Conservation (phyloP, 2,113 vertebrate genomes). For the Poeciliopsis retropinna region DNA sequence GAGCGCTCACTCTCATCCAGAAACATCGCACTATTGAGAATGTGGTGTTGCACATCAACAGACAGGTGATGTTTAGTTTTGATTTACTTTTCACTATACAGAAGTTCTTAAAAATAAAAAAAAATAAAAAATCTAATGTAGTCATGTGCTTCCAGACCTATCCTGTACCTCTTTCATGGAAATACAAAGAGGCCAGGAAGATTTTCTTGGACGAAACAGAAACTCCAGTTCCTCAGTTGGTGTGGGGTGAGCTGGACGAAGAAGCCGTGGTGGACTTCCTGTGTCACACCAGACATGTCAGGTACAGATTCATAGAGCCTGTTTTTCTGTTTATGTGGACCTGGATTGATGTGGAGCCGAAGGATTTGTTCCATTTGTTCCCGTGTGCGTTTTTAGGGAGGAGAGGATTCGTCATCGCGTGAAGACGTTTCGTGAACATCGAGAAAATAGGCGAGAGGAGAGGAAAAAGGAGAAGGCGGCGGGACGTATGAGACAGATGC, state of each 20-base stretch:
- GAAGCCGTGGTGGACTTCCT: conserved; percentile 80
- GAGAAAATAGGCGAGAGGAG: conserved; percentile 50
- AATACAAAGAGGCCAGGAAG: conserved; percentile 75
- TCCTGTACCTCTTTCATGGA: conserved; percentile 75
- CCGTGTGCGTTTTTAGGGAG: conserved; percentile 57
- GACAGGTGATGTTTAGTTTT: conserved; percentile 66
- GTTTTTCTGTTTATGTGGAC: not conserved
- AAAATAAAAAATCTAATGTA: not conserved
- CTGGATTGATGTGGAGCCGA: not conserved
- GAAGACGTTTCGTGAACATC: conserved; percentile 66
- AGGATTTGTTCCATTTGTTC: not conserved
- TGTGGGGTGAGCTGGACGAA: conserved; percentile 81
- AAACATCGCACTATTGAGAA: conserved; percentile 79
- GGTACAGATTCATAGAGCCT: conserved; percentile 59
- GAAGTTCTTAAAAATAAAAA: too few species aligned
- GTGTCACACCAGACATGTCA: conserved; percentile 61
- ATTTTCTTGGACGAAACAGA: conserved; percentile 76
- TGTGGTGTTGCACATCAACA: conserved; percentile 74
- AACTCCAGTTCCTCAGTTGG: conserved; percentile 39
- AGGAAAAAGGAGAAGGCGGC: conserved; percentile 58
- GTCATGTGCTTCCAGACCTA: conserved; percentile 64
- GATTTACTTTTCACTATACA: not conserved
- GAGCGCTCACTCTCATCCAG: conserved; percentile 81
- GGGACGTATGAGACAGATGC: conserved; percentile 61
- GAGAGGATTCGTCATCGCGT: conserved; percentile 70